phyloP scores from a whole-genome alignment of 2,888 invertebrate genomes.

The Acleris sparsana region DNA sequence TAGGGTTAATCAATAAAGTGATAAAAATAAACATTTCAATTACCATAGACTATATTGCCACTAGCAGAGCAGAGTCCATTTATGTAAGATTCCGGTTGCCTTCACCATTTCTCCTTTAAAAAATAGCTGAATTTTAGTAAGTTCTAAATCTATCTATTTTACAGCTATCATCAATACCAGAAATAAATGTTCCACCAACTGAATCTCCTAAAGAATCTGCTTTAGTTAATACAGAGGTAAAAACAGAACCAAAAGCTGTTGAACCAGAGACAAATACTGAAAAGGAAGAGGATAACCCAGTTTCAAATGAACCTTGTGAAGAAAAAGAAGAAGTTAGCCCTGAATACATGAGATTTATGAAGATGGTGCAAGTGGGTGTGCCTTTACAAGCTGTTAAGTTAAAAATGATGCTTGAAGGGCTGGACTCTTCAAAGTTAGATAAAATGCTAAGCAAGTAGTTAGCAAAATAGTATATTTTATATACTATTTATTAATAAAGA shows the following conservation, averaged over 20 bases:
- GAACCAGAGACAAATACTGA: constrained; percentile 21
- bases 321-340: constrained; percentile 79
- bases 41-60: too few relatives aligned
- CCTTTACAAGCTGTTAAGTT: constrained; percentile 91
- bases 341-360: constrained; percentile 90
- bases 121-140: too few relatives aligned
- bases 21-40: too few relatives aligned
- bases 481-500: too few relatives aligned
- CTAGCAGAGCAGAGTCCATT: too few relatives aligned
- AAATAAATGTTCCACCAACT: constrained; percentile 54
- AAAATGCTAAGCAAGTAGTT: constrained; percentile 57
- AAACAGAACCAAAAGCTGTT: constrained; percentile 21
- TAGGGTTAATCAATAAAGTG: too few relatives aligned
- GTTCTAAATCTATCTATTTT: constrained; percentile 39
- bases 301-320: constrained; percentile 14
- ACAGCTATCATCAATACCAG: constrained; percentile 81
- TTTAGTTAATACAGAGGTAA: constrained; percentile 10
- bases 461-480: background rate
- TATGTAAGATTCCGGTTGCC: too few relatives aligned
- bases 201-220: constrained; percentile 32
- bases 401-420: constrained; percentile 92
- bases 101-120: too few relatives aligned
- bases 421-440: constrained; percentile 89
- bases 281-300: background rate
- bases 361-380: constrained; percentile 95